Conservation (phyloP, 2,113 vertebrate species). For the Epinephelus fuscoguttatus region DNA sequence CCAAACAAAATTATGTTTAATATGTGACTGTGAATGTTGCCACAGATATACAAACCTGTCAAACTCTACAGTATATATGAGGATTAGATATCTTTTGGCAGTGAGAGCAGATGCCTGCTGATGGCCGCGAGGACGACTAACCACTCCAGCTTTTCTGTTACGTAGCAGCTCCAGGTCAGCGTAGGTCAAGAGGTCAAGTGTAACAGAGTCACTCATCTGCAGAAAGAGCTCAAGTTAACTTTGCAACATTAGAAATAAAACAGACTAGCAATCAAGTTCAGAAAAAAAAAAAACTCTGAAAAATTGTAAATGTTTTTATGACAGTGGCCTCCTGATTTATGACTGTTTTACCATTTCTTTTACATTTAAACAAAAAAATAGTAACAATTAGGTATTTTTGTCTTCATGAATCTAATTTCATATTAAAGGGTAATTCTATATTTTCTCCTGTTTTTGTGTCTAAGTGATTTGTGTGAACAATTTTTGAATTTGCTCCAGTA, state of each 20-base stretch:
- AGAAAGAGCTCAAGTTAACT: slow-evolving; percentile 21
- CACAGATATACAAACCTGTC: slow-evolving; percentile 86
- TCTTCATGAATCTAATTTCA: not conserved
- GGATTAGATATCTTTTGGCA: slow-evolving; percentile 93
- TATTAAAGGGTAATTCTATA: not conserved
- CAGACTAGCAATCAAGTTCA: no score
- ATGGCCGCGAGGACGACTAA: slow-evolving; percentile 79
- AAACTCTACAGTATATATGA: slow-evolving; percentile 96
- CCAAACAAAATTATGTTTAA: not conserved
- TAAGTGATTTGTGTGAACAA: no score
- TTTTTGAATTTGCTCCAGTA: no score
- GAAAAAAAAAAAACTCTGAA: no score
- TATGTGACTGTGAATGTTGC: not conserved
- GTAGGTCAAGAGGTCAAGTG: slow-evolving; percentile 94
- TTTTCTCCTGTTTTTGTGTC: no score
- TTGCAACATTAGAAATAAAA: not conserved
- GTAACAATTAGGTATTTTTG: not conserved
- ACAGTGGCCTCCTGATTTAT: no score
- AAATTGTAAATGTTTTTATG: not conserved
- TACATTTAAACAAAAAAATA: not conserved
- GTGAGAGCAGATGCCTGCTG: slow-evolving; percentile 87
- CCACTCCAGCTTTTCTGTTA: slow-evolving; percentile 87
- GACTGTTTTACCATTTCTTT: not conserved
- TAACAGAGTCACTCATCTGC: slow-evolving; percentile 92
- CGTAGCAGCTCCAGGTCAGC: slow-evolving; percentile 90